Evolutionary conservation across 2,113 vertebrate genomes (phyloP).

Genomic region (Ivindomyrus marchei): DNA sequence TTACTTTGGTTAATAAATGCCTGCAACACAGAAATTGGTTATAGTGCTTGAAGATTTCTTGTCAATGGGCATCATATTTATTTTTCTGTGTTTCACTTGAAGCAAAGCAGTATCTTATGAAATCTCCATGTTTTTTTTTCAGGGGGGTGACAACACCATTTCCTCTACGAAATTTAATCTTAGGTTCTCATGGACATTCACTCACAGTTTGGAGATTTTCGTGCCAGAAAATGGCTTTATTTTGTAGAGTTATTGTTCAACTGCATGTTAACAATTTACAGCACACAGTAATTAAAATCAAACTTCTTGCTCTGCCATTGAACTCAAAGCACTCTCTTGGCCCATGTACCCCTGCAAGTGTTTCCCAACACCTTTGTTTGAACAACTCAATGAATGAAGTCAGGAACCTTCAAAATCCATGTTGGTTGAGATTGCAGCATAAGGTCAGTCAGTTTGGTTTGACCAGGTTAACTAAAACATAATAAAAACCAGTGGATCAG

Average conservation of each 20-base stretch:
- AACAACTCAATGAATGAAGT: background rate
- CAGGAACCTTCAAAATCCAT: background rate
- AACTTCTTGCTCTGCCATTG: background rate
- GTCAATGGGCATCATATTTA: background rate
- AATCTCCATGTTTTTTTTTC: background rate
- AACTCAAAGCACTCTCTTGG: background rate
- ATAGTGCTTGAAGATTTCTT: background rate
- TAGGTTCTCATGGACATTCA: background rate
- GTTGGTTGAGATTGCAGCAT: background rate
- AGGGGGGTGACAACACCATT: background rate
- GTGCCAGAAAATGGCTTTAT: background rate
- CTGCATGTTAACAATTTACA: background rate
- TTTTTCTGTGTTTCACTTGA: background rate
- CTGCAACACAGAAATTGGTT: slow-evolving; percentile 10
- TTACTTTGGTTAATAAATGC: slow-evolving; percentile 23
- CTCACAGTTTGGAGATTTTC: background rate
- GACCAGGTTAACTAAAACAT: background rate
- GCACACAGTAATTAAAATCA: background rate
- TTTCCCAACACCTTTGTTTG: background rate
- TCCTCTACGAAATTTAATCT: background rate
- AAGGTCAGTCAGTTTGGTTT: background rate
- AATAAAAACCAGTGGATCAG: background rate
- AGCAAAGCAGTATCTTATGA: background rate
- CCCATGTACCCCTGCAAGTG: background rate
- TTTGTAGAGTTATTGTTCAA: background rate